Evolutionary conservation across 2,888 invertebrate species (phyloP).

Genomic region (Sarcophaga rosellei): DNA sequence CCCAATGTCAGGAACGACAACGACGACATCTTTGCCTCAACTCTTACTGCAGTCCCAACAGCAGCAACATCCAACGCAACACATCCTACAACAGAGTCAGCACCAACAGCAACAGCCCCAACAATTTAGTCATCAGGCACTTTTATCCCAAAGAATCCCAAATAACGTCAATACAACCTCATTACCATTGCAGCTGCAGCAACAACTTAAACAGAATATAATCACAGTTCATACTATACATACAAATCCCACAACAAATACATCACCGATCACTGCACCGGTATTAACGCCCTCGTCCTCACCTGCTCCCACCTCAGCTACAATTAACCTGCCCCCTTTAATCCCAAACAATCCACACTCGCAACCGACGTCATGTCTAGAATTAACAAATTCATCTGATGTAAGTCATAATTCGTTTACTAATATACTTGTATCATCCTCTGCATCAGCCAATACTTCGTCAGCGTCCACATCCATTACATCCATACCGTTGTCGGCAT

Average conservation of each 20-base stretch:
- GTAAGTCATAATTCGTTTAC: slow-evolving; percentile 44
- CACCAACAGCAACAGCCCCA: slow-evolving; percentile 64
- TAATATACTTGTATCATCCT: slow-evolving; percentile 57
- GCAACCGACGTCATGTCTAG: slow-evolving; percentile 2
- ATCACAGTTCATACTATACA: slow-evolving; percentile 72
- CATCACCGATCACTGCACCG: slow-evolving; percentile 64
- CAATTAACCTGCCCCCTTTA: slow-evolving; percentile 61
- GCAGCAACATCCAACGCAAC: slow-evolving; percentile 68
- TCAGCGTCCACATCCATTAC: slow-evolving; percentile 44
- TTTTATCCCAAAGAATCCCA: slow-evolving; percentile 60
- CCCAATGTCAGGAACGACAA: slow-evolving; percentile 55
- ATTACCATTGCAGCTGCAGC: slow-evolving; percentile 66
- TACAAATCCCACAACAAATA: slow-evolving; percentile 64
- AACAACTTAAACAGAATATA: slow-evolving; percentile 71
- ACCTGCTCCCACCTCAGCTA: slow-evolving; percentile 78
- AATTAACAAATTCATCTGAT: slow-evolving; percentile 31
- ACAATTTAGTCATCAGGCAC: slow-evolving; percentile 69
- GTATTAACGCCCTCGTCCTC: slow-evolving; percentile 71
- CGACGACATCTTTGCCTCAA: slow-evolving; percentile 63
- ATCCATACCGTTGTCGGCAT: slow-evolving; percentile 43
- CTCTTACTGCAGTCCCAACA: slow-evolving; percentile 62
- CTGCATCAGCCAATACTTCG: slow-evolving; percentile 36
- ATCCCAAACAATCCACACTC: slow-evolving; percentile 32
- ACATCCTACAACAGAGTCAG: slow-evolving; percentile 46
- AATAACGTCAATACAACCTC: slow-evolving; percentile 51